Evolutionary conservation across 2,797 vertebrate genomes (phyloP).

Genomic region (Propithecus deckenii): DNA sequence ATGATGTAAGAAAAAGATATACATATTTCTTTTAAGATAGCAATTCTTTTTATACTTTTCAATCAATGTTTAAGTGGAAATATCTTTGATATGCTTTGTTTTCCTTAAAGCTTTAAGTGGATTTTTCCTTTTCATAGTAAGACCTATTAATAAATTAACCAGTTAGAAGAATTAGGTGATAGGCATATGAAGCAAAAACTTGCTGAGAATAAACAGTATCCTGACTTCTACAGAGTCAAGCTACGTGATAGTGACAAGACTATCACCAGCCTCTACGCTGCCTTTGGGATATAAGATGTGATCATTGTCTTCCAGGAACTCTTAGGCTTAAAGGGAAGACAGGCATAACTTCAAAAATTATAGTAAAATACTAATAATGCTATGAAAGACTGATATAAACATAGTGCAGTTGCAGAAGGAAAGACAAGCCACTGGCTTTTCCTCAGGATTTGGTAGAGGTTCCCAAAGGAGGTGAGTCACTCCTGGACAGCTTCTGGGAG

Average conservation of each 20-base stretch:
- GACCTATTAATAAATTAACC: neutral
- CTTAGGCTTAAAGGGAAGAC: neutral
- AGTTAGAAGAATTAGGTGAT: neutral
- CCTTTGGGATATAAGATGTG: neutral
- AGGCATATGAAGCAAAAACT: neutral
- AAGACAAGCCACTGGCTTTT: neutral
- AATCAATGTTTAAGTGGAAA: constrained; percentile 21
- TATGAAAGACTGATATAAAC: neutral
- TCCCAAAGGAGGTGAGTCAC: neutral
- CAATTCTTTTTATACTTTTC: neutral
- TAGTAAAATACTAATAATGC: neutral
- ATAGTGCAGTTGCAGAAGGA: neutral
- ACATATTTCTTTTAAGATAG: neutral
- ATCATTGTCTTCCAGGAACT: neutral
- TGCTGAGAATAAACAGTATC: neutral
- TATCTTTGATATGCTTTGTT: neutral
- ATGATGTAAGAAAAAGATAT: neutral
- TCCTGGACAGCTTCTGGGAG: neutral
- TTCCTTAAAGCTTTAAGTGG: neutral
- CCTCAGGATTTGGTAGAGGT: neutral
- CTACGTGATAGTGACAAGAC: neutral
- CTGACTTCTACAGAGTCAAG: neutral
- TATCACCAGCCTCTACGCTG: neutral
- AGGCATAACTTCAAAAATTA: neutral
- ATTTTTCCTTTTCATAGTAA: neutral